Evolutionary conservation across 2,113 vertebrate species (phyloP).

Genomic region (Macaca nemestrina): DNA sequence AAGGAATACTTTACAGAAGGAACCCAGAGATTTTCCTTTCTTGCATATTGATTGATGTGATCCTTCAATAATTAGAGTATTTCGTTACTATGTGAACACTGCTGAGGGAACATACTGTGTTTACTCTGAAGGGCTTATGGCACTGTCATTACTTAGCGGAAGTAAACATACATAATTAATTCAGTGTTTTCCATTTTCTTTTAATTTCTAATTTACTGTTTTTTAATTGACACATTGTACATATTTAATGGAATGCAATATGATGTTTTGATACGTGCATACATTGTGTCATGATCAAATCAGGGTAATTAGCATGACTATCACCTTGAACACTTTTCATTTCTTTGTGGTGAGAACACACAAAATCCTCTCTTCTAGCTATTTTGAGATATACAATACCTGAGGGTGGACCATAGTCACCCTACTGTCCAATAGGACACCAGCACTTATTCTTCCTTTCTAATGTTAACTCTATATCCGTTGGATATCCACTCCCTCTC

Average conservation of each 20-base stretch:
- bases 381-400: neutral
- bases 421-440: neutral
- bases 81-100: neutral
- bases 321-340: neutral
- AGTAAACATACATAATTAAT: neutral
- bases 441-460: neutral
- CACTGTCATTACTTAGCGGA: neutral
- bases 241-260: neutral
- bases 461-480: neutral
- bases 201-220: neutral
- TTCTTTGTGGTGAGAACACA: neutral
- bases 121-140: neutral
- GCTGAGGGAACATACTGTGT: neutral
- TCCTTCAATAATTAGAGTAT: neutral
- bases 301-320: neutral
- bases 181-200: neutral
- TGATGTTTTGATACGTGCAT: neutral
- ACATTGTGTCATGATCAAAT: neutral
- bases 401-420: neutral
- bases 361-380: neutral
- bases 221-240: neutral
- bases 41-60: neutral
- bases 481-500: neutral
- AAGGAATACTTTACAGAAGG: neutral
- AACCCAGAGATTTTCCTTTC: neutral